phyloP scores from a whole-genome alignment of 1,140 invertebrate genomes.

The Scaptomyza hsui region DNA sequence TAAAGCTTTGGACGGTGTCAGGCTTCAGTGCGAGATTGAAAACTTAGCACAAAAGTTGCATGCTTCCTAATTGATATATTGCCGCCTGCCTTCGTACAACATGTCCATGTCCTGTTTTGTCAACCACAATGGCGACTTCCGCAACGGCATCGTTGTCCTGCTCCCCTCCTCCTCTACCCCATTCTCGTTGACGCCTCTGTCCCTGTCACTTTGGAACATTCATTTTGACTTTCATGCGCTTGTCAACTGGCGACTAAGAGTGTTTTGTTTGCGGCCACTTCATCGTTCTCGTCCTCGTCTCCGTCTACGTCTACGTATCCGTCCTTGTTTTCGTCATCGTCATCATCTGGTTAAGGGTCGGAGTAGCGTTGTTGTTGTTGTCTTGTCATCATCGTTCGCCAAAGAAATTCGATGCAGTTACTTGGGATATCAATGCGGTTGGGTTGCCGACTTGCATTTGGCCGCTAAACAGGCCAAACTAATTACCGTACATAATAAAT shows the following conservation, averaged over 20 bases:
- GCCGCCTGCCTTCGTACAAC: constrained; percentile 21
- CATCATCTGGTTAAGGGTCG: neutral
- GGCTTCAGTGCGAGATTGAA: constrained; percentile 34
- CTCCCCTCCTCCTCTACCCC: neutral
- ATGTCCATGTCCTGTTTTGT: constrained; percentile 52
- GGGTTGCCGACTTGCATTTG: constrained; percentile 30
- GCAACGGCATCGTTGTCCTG: constrained; percentile 13
- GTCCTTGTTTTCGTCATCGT: neutral
- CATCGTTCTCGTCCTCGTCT: neutral
- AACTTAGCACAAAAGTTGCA: constrained; percentile 31
- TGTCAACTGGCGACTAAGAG: constrained; percentile 52
- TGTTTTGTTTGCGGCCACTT: constrained; percentile 59
- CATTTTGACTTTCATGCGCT: constrained; percentile 63
- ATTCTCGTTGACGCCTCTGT: neutral
- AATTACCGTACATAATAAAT: constrained; percentile 79
- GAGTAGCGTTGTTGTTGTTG: constrained; percentile 29
- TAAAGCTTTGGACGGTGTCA: constrained; percentile 15
- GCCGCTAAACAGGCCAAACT: constrained; percentile 73
- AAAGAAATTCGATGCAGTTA: constrained; percentile 60
- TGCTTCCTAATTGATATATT: constrained; percentile 45
- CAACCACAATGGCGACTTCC: constrained; percentile 57
- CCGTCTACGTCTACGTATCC: too few relatives aligned
- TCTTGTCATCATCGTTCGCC: constrained; percentile 35
- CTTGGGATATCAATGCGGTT: constrained; percentile 51
- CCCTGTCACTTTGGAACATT: constrained; percentile 59